Conservation (phyloP, 2,888 invertebrate species). For the Ernsta delagoae region DNA sequence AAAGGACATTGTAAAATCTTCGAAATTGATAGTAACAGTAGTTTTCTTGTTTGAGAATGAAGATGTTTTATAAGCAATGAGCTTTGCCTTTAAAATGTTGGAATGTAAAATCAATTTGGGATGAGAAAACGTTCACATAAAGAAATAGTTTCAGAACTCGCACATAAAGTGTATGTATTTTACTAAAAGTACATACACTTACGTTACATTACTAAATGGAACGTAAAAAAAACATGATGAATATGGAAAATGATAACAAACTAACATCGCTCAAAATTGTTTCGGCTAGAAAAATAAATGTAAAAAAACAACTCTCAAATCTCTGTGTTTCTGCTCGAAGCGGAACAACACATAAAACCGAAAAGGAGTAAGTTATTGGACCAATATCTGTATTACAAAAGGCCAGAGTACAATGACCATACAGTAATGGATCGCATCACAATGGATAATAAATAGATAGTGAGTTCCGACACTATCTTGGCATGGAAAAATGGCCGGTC, state of each 20-base stretch:
- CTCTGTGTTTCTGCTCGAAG: constrained; percentile 12
- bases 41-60: not conserved
- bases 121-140: no score
- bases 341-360: constrained; percentile 16
- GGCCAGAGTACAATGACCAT: constrained; percentile 55
- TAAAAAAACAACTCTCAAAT: constrained; percentile 6
- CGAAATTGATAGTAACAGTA: constrained; percentile 10
- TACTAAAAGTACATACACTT: no score
- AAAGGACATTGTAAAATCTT: constrained; percentile 20
- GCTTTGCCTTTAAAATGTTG: not conserved
- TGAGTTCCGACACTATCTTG: constrained; percentile 25
- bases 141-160: no score
- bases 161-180: no score
- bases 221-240: constrained; percentile 9
- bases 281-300: constrained; percentile 2
- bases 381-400: constrained; percentile 70
- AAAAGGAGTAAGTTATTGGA: constrained; percentile 63
- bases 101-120: not conserved
- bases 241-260: constrained; percentile 11
- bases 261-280: no score
- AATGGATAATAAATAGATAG: constrained; percentile 54
- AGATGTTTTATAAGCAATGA: not conserved
- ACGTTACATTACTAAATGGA: no score
- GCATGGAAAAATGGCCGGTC: not conserved
- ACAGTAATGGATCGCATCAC: constrained; percentile 50